Evolutionary conservation across 2,888 invertebrate genomes (phyloP).

Genomic region (Sminthurinus aureus): DNA sequence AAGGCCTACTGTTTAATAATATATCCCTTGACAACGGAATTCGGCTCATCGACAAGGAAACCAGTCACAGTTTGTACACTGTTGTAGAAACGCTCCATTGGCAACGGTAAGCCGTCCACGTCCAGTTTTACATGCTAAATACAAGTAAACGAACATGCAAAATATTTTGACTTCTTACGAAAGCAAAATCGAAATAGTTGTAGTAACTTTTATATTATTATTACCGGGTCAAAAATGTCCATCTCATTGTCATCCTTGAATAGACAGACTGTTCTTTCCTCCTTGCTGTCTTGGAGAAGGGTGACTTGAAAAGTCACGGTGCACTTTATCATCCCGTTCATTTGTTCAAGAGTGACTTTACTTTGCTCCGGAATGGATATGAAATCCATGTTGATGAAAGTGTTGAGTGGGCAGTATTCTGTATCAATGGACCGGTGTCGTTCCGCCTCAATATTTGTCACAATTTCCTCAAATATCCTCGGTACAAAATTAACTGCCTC

Average conservation of each 20-base stretch:
- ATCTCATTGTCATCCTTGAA: background rate
- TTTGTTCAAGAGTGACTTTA: background rate
- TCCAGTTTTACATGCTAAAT: background rate
- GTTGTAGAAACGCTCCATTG: conserved; percentile 8
- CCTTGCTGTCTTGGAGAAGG: background rate
- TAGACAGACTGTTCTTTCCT: background rate
- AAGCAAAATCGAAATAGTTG: no score
- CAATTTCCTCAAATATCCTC: background rate
- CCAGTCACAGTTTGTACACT: conserved; percentile 41
- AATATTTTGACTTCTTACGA: no score
- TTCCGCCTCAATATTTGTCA: background rate
- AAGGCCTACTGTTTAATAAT: conserved; percentile 39
- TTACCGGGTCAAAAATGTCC: conserved; percentile 20
- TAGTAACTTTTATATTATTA: background rate
- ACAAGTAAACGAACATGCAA: background rate
- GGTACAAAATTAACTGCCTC: background rate
- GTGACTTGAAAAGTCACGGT: background rate
- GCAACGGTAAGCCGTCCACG: background rate
- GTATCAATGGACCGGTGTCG: background rate
- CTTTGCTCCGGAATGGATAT: background rate
- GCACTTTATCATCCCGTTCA: background rate
- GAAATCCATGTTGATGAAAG: background rate
- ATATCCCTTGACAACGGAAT: conserved; percentile 45
- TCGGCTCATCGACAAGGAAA: conserved; percentile 39
- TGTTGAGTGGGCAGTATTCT: background rate